Evolutionary conservation across 2,888 invertebrate genomes (phyloP), one percentile per base, ranked within the genome.

Genomic region (Melinaea marsaeus): DNA sequence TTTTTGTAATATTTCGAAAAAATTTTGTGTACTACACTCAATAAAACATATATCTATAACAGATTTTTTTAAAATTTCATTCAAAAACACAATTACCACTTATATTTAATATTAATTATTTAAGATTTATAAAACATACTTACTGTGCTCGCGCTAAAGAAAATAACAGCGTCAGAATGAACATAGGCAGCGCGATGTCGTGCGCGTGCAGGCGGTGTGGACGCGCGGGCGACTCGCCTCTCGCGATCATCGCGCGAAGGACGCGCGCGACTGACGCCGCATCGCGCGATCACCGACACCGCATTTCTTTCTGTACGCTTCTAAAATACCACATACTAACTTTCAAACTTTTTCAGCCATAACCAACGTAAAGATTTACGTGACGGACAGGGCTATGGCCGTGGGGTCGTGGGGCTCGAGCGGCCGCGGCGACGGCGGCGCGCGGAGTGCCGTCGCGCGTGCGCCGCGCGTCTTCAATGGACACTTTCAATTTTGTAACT

Each of bases 371-470:
- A 61, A 55, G 57, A 66, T 61, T 63, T 58, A 48, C 61, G 65
- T 57, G 54, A 62, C 60, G 58, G 37, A 65, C 57, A 55, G 62
- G 37, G 74, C 74, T 78, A 79, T 79, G 78, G 77, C 58, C 34
- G 48, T 63, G 56, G 74, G 80, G 75, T 77, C 79, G 71, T 76
- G 74, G 74, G 79, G 78, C 84, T 78, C 78, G 87, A 82, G 85
- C 83, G 80, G 73, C 78, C 85, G 78, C 81, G 79, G 74, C 82
- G 84, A 76, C 78, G 61, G 79, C 83, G 79, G 71, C 78, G 73
- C 76, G 72, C 80, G 76, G 81, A 88, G 82, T 90, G 90, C 65
- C 83, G 81, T 80, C 88, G 90, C 90, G 90, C 90, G 78, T 90
- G 90, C 90, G 90, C 88, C 80, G 70, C 79, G 70, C 61, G 66